Percentiles rank a stretch among this genome's conserved stretches.
Evolutionary conservation across 2,797 vertebrate species (phyloP).

Genomic region (Acropternis orthonyx): DNA sequence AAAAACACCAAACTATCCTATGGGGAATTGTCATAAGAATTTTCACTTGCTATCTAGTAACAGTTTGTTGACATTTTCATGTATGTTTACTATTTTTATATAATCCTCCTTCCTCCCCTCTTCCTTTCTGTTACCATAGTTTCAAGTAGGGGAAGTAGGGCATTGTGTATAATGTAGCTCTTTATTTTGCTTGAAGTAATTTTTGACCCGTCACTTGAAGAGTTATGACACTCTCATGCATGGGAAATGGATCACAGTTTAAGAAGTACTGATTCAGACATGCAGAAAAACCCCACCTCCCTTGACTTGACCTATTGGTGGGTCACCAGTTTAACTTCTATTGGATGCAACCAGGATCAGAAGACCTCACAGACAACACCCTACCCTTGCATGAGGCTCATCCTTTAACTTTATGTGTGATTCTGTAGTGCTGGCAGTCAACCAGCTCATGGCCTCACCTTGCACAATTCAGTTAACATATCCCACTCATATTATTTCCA

Average conservation of each 20-base stretch:
- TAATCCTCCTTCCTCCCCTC: accelerated
- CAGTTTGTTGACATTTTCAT: neutral
- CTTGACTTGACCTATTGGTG: neutral
- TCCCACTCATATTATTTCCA: neutral
- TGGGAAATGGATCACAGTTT: neutral
- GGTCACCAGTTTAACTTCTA: neutral
- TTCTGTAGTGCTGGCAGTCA: accelerated
- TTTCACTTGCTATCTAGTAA: neutral
- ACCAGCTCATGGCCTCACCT: neutral
- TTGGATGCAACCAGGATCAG: neutral
- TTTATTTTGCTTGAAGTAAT: neutral
- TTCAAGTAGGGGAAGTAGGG: neutral
- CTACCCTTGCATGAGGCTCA: neutral
- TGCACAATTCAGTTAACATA: neutral
- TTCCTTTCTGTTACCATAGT: neutral
- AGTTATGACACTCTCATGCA: neutral
- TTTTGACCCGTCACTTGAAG: neutral
- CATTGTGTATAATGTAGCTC: neutral
- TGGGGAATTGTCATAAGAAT: neutral
- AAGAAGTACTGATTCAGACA: neutral
- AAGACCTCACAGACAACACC: neutral
- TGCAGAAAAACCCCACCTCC: accelerated
- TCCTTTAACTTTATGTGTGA: neutral
- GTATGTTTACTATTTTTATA: neutral
- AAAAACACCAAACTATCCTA: neutral